Evolutionary conservation across 1,140 invertebrate genomes (phyloP), one percentile per base, ranked within the genome.

Genomic region (Scaptomyza pallida): DNA sequence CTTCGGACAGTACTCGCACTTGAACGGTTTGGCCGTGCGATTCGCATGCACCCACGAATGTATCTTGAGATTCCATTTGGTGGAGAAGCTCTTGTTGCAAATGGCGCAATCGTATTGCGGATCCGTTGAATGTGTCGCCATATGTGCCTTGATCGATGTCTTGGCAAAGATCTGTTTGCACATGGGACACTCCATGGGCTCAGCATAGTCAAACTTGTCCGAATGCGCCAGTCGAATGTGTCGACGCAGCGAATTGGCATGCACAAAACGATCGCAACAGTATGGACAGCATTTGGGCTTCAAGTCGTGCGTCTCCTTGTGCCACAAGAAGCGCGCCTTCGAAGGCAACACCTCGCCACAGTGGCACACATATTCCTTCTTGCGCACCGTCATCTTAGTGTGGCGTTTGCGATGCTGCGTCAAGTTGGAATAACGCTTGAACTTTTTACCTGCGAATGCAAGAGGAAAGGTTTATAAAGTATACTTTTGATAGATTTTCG

Each of bases 1-100:
- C 41, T 95, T 95, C 80, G 96, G 95, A 91, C 96, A 97, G 78
- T 95, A 93, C 67, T 94, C 94, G 91, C 97, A 98, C 83, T 97
- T 97, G 92, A 94, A 97, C 0, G 97, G 97, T 89, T 97, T 97
- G 13, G 95, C 94, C 1, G 94, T 95, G 23, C 96, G 94, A 37
- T 95, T 95, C 12, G 95, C 95, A 91, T 98, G 97, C n/a, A 96
- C 96, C 96, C 96, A 97, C 59, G 95, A 94, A 92, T 98, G 97
- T 69, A 96, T 93, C 79, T 97, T 95, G 37, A 97, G 92, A 91
- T 97, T 98, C 95, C 96, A 97, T 92, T 97, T 97, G 40, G 96
- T 97, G 47, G 95, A 95, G 92, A 97, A 97, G 23, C 94, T 93
- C 88, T 97, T 97, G 67, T 95, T 96, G 92, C 97, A 97, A 26